Base-by-base conservation (phyloP, 2,888 invertebrate species). In the Stenchaetothrips biformis region DNA sequence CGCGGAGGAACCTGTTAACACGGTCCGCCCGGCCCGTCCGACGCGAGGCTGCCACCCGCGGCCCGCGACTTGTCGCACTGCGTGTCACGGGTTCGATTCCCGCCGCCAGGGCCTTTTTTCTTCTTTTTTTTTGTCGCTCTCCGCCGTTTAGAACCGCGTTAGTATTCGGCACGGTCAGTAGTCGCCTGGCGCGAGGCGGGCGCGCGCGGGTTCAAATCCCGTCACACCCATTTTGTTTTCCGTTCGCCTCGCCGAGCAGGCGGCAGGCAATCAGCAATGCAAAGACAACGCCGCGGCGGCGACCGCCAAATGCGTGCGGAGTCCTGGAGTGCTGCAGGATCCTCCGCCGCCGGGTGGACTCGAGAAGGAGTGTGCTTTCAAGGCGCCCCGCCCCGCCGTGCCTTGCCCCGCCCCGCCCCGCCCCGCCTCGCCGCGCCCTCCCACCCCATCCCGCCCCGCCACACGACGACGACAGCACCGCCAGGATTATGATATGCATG, bases 231-330 rank as follows among this genome's bases (percentile, higher is more conserved):
- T 53, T 9, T 16, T 3, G 53, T 16, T 53, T 53, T 59, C 18
- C 59, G 18, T 59, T 59, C 16, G 59, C 59, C 59, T 1, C 1
- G 53, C 16, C 53, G 16, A n/a, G n/a, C 62, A 7, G 18, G 2
- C 21, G 67, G 67, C 67, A 67, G 67, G 21, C 67, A 67, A 67
- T 67, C 67, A 67, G 67, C 67, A 67, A 67, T 67, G 67, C 67
- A 67, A 21, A 67, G 67, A 21, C n/a, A n/a, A 21, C 9, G 53
- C 53, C 53, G 53, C 13, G 53, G 53, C 53, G 67, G 6, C 21
- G 9, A 21, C 21, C 67, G 59, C 18, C 67, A 67, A 67, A 67
- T 21, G 67, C 9, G 67, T 67, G n/a, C n/a, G 62, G 53, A 16
- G 53, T 7, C 2, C 16, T 9, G 53, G 53, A 16, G 13, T 16